These are phyloP conservation scores for Pagrus major DNA, from an alignment of 2,113 vertebrate genomes.

Conservation along the genomic window DNA sequence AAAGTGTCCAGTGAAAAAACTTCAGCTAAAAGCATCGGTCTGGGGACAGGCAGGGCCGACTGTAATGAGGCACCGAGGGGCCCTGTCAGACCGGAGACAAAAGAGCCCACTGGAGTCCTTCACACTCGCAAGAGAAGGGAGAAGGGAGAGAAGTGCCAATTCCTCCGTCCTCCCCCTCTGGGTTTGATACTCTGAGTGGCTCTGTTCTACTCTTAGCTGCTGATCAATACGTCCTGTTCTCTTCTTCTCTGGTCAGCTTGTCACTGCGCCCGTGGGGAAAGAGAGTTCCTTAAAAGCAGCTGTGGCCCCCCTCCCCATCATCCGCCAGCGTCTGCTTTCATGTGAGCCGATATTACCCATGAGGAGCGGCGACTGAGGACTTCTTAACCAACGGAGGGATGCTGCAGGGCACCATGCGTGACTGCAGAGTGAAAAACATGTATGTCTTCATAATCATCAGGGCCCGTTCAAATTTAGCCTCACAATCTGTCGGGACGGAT, in stretches of 20 bases:
- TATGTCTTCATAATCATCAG: background rate
- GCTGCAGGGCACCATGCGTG: conserved; percentile 2
- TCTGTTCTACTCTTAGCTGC: conserved; percentile 73
- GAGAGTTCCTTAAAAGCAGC: conserved; percentile 61
- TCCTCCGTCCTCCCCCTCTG: conserved; percentile 66
- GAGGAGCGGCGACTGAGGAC: conserved; percentile 14
- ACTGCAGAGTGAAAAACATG: background rate
- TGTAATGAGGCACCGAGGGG: conserved; percentile 73
- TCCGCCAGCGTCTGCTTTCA: conserved; percentile 57
- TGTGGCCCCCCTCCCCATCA: conserved; percentile 23
- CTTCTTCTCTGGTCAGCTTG: conserved; percentile 64
- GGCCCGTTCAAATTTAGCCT: background rate
- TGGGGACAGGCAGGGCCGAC: conserved; percentile 45
- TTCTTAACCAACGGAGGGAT: background rate
- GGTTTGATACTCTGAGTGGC: conserved; percentile 66
- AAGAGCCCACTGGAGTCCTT: conserved; percentile 67
- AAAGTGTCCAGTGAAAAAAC: conserved; percentile 43
- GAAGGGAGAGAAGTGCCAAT: conserved; percentile 66
- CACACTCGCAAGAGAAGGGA: conserved; percentile 53
- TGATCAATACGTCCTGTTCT: conserved; percentile 76
- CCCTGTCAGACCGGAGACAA: conserved; percentile 70
- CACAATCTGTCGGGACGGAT: background rate
- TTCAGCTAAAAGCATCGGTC: conserved; percentile 35
- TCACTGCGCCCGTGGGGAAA: conserved; percentile 55
- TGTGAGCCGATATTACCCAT: conserved; percentile 35